Conservation (phyloP, 2,113 vertebrate species). For the Ictidomys tridecemlineatus region DNA sequence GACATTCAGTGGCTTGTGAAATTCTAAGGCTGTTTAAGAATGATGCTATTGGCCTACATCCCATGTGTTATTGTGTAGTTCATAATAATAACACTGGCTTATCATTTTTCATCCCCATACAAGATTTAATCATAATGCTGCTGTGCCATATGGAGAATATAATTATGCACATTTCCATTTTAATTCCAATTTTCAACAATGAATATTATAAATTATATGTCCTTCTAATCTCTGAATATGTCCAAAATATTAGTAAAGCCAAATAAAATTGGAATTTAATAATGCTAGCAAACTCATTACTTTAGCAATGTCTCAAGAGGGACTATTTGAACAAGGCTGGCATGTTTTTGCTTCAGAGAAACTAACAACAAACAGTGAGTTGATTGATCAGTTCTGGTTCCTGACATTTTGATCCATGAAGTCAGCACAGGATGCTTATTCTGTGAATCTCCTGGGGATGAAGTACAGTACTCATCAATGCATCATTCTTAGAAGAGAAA, state of each 20-base stretch:
- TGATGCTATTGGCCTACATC: conserved; percentile 36
- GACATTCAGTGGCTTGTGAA: conserved; percentile 57
- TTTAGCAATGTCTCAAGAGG: not conserved
- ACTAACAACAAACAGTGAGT: conserved; percentile 4
- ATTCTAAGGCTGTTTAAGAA: conserved; percentile 54
- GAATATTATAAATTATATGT: not conserved
- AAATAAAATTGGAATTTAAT: not conserved
- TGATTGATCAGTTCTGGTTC: conserved; percentile 46
- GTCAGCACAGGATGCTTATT: conserved; percentile 42
- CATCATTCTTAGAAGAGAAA: conserved; percentile 53
- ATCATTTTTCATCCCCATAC: conserved; percentile 57
- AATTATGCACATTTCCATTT: conserved; percentile 62
- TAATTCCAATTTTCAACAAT: conserved; percentile 38
- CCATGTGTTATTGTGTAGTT: conserved; percentile 54
- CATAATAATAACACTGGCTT: conserved; percentile 57
- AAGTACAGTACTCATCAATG: not conserved
- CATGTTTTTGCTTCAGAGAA: conserved; percentile 49
- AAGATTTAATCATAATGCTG: conserved; percentile 62
- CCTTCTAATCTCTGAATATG: not conserved
- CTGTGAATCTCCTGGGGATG: conserved; percentile 10
- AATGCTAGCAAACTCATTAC: not conserved
- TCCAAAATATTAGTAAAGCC: conserved; percentile 3
- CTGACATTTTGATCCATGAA: conserved; percentile 62
- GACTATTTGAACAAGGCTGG: conserved; percentile 31
- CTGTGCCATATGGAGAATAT: conserved; percentile 62